Conservation (phyloP, 2,888 invertebrate genomes). For the Sycophila texana region DNA sequence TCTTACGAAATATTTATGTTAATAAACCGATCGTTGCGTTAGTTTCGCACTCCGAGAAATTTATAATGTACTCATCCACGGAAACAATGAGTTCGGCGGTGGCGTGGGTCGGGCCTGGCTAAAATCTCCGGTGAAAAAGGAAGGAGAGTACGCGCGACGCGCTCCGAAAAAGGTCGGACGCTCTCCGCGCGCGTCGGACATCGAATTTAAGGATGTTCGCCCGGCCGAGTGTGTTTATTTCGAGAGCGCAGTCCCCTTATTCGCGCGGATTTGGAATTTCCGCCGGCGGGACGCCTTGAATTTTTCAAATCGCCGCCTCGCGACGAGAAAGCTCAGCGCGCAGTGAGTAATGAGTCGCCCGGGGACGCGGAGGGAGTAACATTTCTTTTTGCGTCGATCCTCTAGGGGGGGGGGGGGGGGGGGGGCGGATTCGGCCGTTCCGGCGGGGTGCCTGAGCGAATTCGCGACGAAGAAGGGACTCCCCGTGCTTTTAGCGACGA, state of each 20-base stretch:
- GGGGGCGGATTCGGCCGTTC: too few relatives aligned
- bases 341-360: constrained; percentile 43
- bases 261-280: constrained; percentile 37
- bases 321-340: not conserved
- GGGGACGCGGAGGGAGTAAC: constrained; percentile 9
- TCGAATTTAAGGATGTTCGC: constrained; percentile 6
- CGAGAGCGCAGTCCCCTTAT: not conserved
- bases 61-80: too few relatives aligned
- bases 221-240: constrained; percentile 33
- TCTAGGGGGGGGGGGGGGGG: not conserved
- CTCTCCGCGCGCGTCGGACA: constrained; percentile 12
- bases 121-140: not conserved
- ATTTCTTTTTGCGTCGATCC: not conserved
- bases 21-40: too few relatives aligned
- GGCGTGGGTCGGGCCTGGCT: not conserved
- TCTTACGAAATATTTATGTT: too few relatives aligned
- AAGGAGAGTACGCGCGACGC: not conserved
- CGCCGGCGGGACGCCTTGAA: constrained; percentile 9
- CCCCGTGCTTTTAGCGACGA: too few relatives aligned
- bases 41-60: too few relatives aligned
- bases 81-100: too few relatives aligned
- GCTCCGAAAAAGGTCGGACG: constrained; percentile 36
- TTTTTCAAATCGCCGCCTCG: constrained; percentile 32
- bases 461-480: too few relatives aligned
- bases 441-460: too few relatives aligned